Evolutionary conservation across 1,140 invertebrate species (phyloP), one percentile per base, ranked within the genome.

Genomic region (Dendroctonus ponderosae): DNA sequence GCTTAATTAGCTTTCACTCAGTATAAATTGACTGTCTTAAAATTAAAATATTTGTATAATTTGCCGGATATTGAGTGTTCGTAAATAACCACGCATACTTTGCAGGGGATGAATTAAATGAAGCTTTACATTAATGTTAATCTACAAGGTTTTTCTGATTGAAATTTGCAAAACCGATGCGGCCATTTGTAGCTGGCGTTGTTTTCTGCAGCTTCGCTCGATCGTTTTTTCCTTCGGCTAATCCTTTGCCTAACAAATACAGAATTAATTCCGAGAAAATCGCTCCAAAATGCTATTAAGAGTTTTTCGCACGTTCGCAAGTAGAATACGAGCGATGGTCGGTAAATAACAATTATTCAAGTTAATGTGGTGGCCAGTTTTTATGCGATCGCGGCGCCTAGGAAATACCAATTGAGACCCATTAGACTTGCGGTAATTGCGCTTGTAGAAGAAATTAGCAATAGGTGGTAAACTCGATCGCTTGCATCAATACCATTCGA

Each of bases 321-420:
- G 15, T 58, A 58, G 41, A 53, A 63, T 46, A 54, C 49, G 8
- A 62, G 37, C 46, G 39, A 62, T 26, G 50, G 38, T 46, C 61
- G 39, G 49, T 54, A 63, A 63, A 63, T 63, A 63, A 63, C 61
- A 63, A 63, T 63, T 63, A 63, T 63, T 63, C 61, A 63, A 63
- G 61, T 63, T 52, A 43, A 63, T 63, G 61, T 40, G 49, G 50
- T 63, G 61, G 49, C 50, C 61, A 42, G 61, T 63, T 63, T 63
- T 63, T 63, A 46, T 63, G 61, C 6, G 14, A 46, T 9, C 11
- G 61, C 61, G 61, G 61, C 50, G 61, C 61, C 50, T 63, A 52
- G 50, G 61, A 63, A 63, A 61, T 54, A 26, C 61, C 61, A 63
- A 53, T 63, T 63, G 61, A 63, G 42, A 63, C 39, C 40, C 61